Evolutionary conservation across 1,140 invertebrate genomes (phyloP).

Genomic region (Pinna nobilis): DNA sequence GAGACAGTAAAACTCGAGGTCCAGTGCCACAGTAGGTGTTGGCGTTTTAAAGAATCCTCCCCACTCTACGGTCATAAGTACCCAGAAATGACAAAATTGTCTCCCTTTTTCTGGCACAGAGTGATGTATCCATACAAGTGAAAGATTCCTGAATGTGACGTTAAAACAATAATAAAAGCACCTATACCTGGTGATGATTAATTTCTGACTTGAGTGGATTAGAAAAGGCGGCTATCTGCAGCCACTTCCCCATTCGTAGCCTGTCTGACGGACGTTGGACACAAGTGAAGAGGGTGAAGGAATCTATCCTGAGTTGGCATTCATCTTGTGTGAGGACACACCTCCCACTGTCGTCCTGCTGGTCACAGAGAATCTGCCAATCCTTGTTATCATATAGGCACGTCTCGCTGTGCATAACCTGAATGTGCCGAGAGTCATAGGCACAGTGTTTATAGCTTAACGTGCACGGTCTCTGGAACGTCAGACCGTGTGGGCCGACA

Average conservation of each 20-base stretch:
- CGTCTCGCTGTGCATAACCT: constrained; percentile 58
- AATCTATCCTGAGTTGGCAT: constrained; percentile 50
- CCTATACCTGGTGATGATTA: constrained; percentile 48
- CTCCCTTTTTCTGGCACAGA: too few relatives aligned
- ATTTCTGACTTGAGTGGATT: constrained; percentile 41
- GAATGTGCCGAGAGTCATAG: constrained; percentile 52
- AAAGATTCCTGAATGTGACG: too few relatives aligned
- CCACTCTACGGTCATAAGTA: too few relatives aligned
- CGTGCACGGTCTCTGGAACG: constrained; percentile 51
- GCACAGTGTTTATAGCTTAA: constrained; percentile 59
- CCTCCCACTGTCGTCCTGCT: constrained; percentile 7
- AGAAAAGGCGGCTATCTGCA: constrained; percentile 61
- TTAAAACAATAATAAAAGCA: neutral
- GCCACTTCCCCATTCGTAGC: constrained; percentile 53
- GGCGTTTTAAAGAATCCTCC: too few relatives aligned
- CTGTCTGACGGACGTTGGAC: constrained; percentile 38
- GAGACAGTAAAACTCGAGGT: too few relatives aligned
- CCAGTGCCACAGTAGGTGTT: too few relatives aligned
- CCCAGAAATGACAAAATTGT: too few relatives aligned
- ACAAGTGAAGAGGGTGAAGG: constrained; percentile 58
- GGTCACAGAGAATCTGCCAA: constrained; percentile 44
- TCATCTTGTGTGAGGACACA: constrained; percentile 46
- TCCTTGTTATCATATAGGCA: constrained; percentile 47
- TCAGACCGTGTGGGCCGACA: constrained; percentile 59
- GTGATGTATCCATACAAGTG: too few relatives aligned